phyloP scores from a whole-genome alignment of 1,140 invertebrate genomes.

The Microplitis mediator region DNA sequence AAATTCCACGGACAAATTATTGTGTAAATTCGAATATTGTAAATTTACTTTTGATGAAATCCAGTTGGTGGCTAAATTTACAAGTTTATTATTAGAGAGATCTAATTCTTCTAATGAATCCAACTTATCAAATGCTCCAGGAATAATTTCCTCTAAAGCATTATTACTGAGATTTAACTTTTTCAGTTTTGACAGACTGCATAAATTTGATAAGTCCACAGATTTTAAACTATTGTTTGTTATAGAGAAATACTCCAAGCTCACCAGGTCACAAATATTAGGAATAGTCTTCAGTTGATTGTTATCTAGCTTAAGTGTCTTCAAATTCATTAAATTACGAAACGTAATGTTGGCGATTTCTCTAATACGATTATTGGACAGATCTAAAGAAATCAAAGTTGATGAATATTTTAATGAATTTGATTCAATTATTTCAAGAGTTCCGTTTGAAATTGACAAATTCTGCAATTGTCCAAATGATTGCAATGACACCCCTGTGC shows the following conservation, averaged over 20 bases:
- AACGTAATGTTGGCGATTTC: too few species aligned
- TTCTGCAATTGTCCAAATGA: too few species aligned
- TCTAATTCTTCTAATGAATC: neutral
- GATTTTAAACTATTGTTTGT: neutral
- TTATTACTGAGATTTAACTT: neutral
- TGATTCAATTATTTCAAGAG: too few species aligned
- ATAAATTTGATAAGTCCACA: neutral
- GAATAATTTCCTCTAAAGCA: neutral
- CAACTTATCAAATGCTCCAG: neutral
- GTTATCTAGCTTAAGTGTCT: neutral
- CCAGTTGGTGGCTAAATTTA: neutral
- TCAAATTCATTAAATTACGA: neutral
- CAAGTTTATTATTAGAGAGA: neutral
- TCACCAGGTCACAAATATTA: neutral
- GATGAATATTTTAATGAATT: too few species aligned
- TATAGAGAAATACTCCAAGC: conserved; percentile 13
- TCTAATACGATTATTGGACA: neutral
- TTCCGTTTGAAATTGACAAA: too few species aligned
- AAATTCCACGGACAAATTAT: neutral
- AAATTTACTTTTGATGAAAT: neutral
- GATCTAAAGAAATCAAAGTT: too few species aligned
- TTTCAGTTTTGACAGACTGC: neutral
- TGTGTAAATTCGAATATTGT: neutral
- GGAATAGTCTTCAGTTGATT: conserved; percentile 9
- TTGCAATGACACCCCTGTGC: too few species aligned